These are phyloP conservation scores for Zaprionus kolodkinae DNA, from an alignment of 1,140 invertebrate genomes.

Conservation along the genomic window DNA sequence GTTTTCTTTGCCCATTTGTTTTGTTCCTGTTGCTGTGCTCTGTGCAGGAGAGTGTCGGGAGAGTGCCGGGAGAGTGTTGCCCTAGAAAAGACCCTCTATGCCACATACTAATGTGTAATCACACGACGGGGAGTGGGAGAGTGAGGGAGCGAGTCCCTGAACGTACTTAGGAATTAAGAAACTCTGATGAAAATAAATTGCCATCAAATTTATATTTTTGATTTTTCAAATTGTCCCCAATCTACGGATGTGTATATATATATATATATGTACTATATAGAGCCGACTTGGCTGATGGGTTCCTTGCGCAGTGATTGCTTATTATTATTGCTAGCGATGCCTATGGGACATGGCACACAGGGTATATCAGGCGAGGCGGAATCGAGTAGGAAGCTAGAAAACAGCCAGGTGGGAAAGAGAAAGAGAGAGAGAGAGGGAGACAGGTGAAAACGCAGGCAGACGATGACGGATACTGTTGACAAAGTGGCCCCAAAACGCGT, in stretches of 20 bases:
- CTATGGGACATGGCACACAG: not conserved
- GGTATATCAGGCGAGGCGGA: not conserved
- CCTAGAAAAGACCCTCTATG: not conserved
- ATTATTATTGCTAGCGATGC: not conserved
- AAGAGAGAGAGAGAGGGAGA: not conserved
- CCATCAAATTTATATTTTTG: conserved; percentile 10
- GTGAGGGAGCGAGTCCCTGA: not conserved
- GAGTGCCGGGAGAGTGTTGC: not conserved
- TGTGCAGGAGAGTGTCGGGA: not conserved
- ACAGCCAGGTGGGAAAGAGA: not conserved
- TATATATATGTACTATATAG: not conserved
- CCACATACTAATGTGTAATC: not conserved
- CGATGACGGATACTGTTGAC: conserved; percentile 17
- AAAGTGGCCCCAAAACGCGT: conserved; percentile 24
- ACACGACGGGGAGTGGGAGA: not conserved
- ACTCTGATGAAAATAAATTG: conserved; percentile 4
- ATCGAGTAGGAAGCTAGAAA: not conserved
- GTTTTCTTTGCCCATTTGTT: not conserved
- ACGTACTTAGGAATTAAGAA: conserved; percentile 3
- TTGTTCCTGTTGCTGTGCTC: no score
- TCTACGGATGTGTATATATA: not conserved
- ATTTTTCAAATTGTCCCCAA: not conserved
- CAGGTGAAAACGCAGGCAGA: conserved; percentile 2
- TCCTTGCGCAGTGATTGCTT: conserved; percentile 1
- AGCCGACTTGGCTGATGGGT: not conserved